Base-by-base conservation (phyloP, 2,797 vertebrate species). In the Carcharodon carcharias region DNA sequence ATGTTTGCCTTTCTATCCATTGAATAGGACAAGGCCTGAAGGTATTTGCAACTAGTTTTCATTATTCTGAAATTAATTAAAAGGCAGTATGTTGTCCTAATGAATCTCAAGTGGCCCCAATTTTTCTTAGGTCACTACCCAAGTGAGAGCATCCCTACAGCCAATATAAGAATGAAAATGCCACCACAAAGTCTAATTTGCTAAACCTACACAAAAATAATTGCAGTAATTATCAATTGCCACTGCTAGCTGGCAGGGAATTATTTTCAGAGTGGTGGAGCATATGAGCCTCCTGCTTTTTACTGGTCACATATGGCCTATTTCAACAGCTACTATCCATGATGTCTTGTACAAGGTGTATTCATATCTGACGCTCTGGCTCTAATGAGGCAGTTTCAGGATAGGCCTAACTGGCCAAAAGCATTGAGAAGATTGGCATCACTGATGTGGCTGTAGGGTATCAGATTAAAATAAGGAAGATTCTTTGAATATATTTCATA, bases 21-120 rank as follows among this genome's bases (percentile, higher is more conserved):
- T 77, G 94, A 63, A 50, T 56, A 73, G 31, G 69, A 16, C 23
- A 50, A n/a, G 31, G 28, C 94, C 45, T 73, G 40, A 73, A 50
- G 45, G 3, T 54, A 73, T 35, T 95, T 95, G 50, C 54, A 73
- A 56, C 50, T 56, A 71, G 50, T 21, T 77, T 95, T 69, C 12
- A 56, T 56, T 95, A 73, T 95, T 56, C 69, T 56, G 12, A 73
- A 95, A 95, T 95, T 95, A 95, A 67, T 67, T 94, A 94, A 67
- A 63, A 65, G 21, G 16, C 45, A 14, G 40, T 67, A 71, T 65
- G 35, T 92, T 92, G 14, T 45, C 91, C 16, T 40, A 45, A 67
- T 95, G 63, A 95, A 54, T 71, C 40, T 95, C 67, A 28, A 73
- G 67, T 56, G 23, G 26, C 71, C 45, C 94, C 67, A 73, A 71